A percentile compares a stretch with the other conserved stretches of the same genome.
Evolutionary conservation across 1,140 invertebrate species (phyloP).

Genomic region (Magallana gigas): DNA sequence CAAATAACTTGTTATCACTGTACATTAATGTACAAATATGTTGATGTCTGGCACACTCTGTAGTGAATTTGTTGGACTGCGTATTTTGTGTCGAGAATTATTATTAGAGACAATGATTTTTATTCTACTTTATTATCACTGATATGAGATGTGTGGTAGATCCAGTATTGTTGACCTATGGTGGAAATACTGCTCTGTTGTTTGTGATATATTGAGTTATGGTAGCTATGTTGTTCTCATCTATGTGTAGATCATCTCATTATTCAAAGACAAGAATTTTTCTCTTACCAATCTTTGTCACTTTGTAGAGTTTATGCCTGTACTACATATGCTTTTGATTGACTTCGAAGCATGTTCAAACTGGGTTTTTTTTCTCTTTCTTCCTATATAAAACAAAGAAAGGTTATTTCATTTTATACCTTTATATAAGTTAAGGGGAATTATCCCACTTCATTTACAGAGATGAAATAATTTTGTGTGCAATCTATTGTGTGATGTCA

Average conservation of each 20-base stretch:
- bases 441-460: too few species aligned
- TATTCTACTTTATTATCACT: neutral
- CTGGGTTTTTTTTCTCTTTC: too few species aligned
- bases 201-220: neutral
- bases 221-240: neutral
- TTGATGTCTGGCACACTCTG: neutral
- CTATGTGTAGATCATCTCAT: neutral
- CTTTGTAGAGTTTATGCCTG: neutral
- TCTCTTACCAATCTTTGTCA: neutral
- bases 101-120: neutral
- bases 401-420: too few species aligned
- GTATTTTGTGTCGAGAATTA: too few species aligned
- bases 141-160: neutral
- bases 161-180: neutral
- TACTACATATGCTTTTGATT: too few species aligned
- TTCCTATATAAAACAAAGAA: too few species aligned
- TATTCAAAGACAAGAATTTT: neutral
- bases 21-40: neutral
- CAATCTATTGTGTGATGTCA: neutral
- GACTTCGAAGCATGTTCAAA: neutral
- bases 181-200: neutral
- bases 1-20: too few species aligned
- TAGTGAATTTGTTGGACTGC: too few species aligned
- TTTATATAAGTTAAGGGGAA: too few species aligned
- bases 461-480: neutral